phyloP scores from a whole-genome alignment of 1,140 invertebrate genomes.

The Drosophila pruinosa region DNA sequence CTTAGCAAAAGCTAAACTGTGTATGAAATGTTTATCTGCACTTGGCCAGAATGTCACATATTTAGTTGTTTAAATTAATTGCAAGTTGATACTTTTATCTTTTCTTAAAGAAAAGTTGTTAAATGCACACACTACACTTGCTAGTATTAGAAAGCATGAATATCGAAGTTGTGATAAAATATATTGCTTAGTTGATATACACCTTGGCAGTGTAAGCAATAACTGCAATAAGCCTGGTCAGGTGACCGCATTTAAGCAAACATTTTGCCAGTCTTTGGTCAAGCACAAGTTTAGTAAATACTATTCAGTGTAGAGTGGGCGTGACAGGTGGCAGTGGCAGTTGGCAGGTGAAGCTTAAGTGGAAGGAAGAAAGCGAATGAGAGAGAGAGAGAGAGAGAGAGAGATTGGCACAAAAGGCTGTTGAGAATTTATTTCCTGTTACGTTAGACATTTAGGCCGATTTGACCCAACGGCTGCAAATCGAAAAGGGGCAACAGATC shows the following conservation, averaged over 20 bases:
- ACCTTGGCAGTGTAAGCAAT: not conserved
- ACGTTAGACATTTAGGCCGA: conserved; percentile 62
- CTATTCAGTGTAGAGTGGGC: conserved; percentile 14
- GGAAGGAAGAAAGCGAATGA: not conserved
- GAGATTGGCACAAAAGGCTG: conserved; percentile 44
- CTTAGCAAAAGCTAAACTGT: not conserved
- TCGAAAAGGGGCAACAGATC: conserved; percentile 52
- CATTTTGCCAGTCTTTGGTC: conserved; percentile 28
- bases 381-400: not conserved
- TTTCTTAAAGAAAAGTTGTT: not conserved
- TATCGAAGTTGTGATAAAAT: not conserved
- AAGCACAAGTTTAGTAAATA: conserved; percentile 24
- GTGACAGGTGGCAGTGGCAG: conserved; percentile 4
- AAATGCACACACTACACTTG: too few relatives aligned
- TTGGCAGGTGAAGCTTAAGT: not conserved
- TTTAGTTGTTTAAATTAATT: too few relatives aligned
- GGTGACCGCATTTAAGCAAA: conserved; percentile 42
- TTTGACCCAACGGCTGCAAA: conserved; percentile 42
- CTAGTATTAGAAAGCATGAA: too few relatives aligned
- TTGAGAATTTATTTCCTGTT: conserved; percentile 75
- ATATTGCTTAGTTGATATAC: not conserved
- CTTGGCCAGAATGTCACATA: too few relatives aligned
- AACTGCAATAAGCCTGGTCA: conserved; percentile 20
- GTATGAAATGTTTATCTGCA: too few relatives aligned
- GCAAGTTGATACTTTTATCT: too few relatives aligned